phyloP scores from a whole-genome alignment of 2,888 invertebrate species.

The Tenthredo amoena region DNA sequence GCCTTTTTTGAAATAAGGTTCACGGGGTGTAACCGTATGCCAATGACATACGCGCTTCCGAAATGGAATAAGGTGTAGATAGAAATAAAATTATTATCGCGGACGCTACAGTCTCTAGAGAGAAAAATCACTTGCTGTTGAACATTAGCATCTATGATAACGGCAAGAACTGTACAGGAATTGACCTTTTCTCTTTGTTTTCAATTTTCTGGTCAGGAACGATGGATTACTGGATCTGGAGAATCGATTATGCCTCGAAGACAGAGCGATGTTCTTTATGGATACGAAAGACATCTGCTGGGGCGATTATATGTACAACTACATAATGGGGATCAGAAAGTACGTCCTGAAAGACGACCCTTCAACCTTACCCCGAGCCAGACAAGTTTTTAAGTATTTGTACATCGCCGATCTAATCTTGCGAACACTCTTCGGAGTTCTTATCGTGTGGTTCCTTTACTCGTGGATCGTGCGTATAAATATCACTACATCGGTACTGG shows the following conservation, averaged over 20 bases:
- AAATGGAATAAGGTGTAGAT: no score
- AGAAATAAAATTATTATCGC: no score
- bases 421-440: slow-evolving; percentile 61
- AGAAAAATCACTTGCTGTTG: no score
- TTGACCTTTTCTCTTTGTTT: no score
- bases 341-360: slow-evolving; percentile 92
- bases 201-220: slow-evolving; percentile 64
- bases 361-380: slow-evolving; percentile 86
- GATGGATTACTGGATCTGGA: slow-evolving; percentile 65
- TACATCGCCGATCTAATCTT: slow-evolving; percentile 67
- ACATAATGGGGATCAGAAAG: slow-evolving; percentile 90
- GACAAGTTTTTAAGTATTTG: slow-evolving; percentile 79
- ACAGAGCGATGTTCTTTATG: slow-evolving; percentile 78
- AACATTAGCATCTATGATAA: no score
- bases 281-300: slow-evolving; percentile 80
- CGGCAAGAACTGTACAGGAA: neutral
- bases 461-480: slow-evolving; percentile 56
- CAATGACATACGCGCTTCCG: neutral
- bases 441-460: slow-evolving; percentile 69
- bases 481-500: slow-evolving; percentile 56
- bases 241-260: slow-evolving; percentile 68
- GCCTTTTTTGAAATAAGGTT: neutral
- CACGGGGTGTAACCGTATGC: neutral
- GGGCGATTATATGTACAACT: slow-evolving; percentile 84
- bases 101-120: no score